Evolutionary conservation across 2,113 vertebrate genomes (phyloP).

Genomic region (Oreochromis spilurus): DNA sequence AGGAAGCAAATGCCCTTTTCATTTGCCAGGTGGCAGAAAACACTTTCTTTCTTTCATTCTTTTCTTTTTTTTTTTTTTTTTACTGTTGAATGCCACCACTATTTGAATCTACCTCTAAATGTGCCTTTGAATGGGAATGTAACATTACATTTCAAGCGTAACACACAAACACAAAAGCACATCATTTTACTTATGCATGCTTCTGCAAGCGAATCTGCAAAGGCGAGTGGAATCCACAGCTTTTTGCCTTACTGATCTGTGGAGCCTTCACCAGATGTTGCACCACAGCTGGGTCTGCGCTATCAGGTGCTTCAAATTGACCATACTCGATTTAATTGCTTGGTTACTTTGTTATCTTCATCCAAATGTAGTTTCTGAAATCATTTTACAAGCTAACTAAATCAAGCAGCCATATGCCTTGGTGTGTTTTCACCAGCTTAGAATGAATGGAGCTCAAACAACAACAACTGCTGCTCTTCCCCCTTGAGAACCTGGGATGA

Average conservation of each 20-base stretch:
- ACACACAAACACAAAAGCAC: background rate
- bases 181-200: background rate
- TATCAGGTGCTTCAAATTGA: conserved; percentile 64
- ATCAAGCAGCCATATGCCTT: conserved; percentile 70
- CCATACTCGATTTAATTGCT: conserved; percentile 63
- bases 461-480: conserved; percentile 47
- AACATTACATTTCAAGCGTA: background rate
- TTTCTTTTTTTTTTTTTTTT: background rate
- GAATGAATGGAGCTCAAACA: conserved; percentile 62
- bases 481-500: conserved; percentile 39
- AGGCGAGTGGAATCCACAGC: background rate
- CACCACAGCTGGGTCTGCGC: conserved; percentile 55
- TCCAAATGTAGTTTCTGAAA: conserved; percentile 63
- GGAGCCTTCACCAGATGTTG: conserved; percentile 60
- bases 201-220: background rate
- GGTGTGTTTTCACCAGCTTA: conserved; percentile 33
- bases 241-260: background rate
- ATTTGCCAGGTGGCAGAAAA: conserved; percentile 35
- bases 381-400: conserved; percentile 67
- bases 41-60: background rate
- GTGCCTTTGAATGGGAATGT: background rate
- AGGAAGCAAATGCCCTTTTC: conserved; percentile 22
- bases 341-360: conserved; percentile 65
- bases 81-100: background rate
- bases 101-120: conserved; percentile 6